Evolutionary conservation across 2,888 invertebrate genomes (phyloP).

Genomic region (Xestia ashworthii): DNA sequence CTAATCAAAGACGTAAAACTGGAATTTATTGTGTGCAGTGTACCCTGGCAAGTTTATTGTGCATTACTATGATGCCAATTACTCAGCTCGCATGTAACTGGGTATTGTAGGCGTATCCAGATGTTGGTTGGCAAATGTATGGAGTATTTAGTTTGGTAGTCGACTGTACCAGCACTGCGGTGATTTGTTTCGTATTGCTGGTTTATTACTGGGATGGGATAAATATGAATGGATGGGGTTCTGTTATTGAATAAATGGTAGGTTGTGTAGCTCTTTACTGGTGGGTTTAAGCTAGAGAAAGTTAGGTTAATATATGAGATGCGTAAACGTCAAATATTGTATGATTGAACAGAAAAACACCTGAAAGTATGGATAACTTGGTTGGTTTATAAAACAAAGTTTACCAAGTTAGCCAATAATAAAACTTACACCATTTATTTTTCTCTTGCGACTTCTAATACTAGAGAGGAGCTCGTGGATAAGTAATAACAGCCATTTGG

Average conservation of each 20-base stretch:
- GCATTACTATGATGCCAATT: constrained; percentile 88
- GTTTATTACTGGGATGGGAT: constrained; percentile 34
- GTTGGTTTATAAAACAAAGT: not conserved
- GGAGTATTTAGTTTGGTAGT: constrained; percentile 40
- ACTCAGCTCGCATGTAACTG: constrained; percentile 84
- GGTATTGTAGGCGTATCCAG: constrained; percentile 50
- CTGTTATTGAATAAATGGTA: constrained; percentile 22
- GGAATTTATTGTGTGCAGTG: constrained; percentile 88
- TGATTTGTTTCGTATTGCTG: constrained; percentile 44
- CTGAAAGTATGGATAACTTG: too few species aligned
- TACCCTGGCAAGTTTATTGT: constrained; percentile 88
- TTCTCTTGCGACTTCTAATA: not conserved
- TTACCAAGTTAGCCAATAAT: too few species aligned
- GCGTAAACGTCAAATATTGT: too few species aligned
- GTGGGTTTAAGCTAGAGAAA: not conserved
- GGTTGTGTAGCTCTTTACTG: not conserved
- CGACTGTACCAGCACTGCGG: constrained; percentile 13
- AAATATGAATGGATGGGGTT: not conserved
- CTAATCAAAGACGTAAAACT: constrained; percentile 89
- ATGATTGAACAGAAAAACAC: too few species aligned
- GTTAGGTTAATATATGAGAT: not conserved
- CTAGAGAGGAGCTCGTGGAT: not conserved
- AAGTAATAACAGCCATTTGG: not conserved
- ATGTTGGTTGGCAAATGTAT: constrained; percentile 36
- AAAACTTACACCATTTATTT: not conserved